Conservation (phyloP, 2,888 invertebrate species). For the Andrena bicolor region DNA sequence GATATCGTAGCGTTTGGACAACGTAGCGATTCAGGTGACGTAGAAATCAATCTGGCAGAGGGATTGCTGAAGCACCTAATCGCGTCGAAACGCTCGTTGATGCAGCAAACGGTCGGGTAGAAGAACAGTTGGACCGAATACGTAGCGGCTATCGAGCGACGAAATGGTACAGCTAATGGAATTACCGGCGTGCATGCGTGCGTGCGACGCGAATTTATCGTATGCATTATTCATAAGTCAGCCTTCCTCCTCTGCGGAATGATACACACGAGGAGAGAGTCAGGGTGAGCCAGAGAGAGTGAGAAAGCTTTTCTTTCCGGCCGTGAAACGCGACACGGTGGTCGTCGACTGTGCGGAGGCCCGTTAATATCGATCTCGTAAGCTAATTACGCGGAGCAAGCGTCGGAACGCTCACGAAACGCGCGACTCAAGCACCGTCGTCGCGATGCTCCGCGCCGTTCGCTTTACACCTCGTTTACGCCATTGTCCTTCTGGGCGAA, state of each 20-base stretch:
- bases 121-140: slow-evolving; percentile 58
- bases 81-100: neutral
- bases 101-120: slow-evolving; percentile 17
- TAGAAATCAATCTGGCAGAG: no score
- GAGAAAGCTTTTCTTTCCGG: slow-evolving; percentile 26
- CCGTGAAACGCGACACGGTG: slow-evolving; percentile 19
- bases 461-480: slow-evolving; percentile 74
- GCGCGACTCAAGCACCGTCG: slow-evolving; percentile 11
- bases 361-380: slow-evolving; percentile 53
- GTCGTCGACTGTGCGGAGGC: slow-evolving; percentile 4
- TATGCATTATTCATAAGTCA: slow-evolving; percentile 72
- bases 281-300: neutral
- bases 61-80: neutral
- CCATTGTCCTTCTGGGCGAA: slow-evolving; percentile 69
- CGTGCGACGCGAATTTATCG: slow-evolving; percentile 71
- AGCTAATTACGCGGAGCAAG: slow-evolving; percentile 45
- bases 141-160: slow-evolving; percentile 55
- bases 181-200: slow-evolving; percentile 69
- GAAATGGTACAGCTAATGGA: slow-evolving; percentile 71
- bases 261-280: slow-evolving; percentile 19
- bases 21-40: no score
- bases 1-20: no score
- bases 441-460: slow-evolving; percentile 37
- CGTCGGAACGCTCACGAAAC: neutral
- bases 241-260: slow-evolving; percentile 29